These are phyloP conservation scores for Rissa tridactyla DNA, from an alignment of 2,113 vertebrate genomes.

Conservation along the genomic window DNA sequence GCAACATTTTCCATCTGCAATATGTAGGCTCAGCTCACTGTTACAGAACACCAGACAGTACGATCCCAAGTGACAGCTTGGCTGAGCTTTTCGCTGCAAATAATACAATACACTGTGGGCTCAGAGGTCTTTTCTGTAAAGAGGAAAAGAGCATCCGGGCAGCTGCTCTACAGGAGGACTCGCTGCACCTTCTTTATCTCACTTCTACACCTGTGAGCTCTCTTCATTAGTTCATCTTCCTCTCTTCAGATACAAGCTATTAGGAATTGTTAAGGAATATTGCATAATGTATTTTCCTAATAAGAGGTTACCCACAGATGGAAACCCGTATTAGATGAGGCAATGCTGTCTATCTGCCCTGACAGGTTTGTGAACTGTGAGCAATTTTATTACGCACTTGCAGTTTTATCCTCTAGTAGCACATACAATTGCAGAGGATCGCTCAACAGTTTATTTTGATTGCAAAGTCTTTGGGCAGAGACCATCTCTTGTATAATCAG, in stretches of 20 bases:
- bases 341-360: neutral
- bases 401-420: neutral
- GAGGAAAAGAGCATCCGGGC: neutral
- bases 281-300: neutral
- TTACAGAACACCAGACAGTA: neutral
- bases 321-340: neutral
- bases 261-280: constrained; percentile 1
- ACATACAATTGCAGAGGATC: neutral
- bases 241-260: neutral
- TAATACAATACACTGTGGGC: neutral
- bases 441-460: neutral
- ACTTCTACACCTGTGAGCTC: constrained; percentile 13
- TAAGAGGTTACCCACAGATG: neutral
- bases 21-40: neutral
- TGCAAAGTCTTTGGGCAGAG: neutral
- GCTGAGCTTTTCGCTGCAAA: neutral
- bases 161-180: neutral
- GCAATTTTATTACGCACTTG: neutral
- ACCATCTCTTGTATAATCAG: neutral
- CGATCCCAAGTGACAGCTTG: accelerated
- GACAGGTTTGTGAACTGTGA: neutral
- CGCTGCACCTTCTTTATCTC: neutral
- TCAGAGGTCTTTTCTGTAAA: neutral
- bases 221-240: neutral
- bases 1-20: neutral